phyloP scores from a whole-genome alignment of 2,888 invertebrate species.

The Spicauda simplicius region DNA sequence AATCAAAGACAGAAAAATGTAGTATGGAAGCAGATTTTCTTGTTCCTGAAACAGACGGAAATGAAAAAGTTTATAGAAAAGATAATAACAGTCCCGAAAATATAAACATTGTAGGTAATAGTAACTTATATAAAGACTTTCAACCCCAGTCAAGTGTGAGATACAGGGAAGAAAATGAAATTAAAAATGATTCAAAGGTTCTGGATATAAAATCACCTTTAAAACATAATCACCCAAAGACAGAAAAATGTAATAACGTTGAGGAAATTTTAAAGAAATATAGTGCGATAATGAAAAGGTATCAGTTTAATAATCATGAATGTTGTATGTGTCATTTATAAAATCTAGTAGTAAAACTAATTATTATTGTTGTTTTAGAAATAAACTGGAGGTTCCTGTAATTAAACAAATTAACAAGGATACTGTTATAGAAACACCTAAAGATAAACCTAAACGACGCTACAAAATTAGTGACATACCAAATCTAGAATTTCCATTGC shows the following conservation, averaged over 20 bases:
- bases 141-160: neutral
- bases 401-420: slow-evolving; percentile 19
- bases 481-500: slow-evolving; percentile 51
- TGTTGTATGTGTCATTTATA: neutral
- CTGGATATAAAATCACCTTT: neutral
- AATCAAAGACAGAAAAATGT: neutral
- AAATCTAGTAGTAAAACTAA: neutral
- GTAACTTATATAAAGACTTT: neutral
- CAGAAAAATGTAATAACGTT: slow-evolving; percentile 42
- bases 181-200: neutral
- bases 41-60: neutral
- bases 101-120: neutral
- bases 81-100: neutral
- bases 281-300: slow-evolving; percentile 56
- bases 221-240: slow-evolving; percentile 9
- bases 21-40: neutral
- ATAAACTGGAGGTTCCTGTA: slow-evolving; percentile 28
- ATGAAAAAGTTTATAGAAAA: neutral
- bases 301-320: slow-evolving; percentile 34
- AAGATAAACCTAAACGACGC: slow-evolving; percentile 54
- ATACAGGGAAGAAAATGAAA: neutral
- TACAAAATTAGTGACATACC: slow-evolving; percentile 69
- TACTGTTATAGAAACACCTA: slow-evolving; percentile 3
- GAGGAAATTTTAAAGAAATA: slow-evolving; percentile 64
- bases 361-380: slow-evolving; percentile 10